phyloP scores from a whole-genome alignment of 2,888 invertebrate species.

The Thymelicus sylvestris region DNA sequence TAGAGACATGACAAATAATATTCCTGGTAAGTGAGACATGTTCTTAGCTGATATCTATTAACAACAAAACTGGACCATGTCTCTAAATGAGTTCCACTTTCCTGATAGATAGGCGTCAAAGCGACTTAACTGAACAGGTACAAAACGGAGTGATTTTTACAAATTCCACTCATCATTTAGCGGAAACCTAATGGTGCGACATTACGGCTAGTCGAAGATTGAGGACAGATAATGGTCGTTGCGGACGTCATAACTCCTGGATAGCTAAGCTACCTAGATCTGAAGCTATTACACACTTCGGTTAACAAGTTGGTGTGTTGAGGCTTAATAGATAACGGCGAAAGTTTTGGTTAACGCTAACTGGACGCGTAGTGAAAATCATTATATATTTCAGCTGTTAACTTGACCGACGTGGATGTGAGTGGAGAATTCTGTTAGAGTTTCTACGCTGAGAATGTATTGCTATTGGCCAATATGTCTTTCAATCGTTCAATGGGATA shows the following conservation, averaged over 20 bases:
- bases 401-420: no score
- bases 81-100: constrained; percentile 9
- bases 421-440: no score
- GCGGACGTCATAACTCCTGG: constrained; percentile 30
- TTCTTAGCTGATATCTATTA: no score
- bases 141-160: constrained; percentile 18
- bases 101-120: constrained; percentile 1
- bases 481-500: no score
- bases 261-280: constrained; percentile 23
- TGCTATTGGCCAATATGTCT: no score
- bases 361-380: no score
- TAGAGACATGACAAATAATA: no score
- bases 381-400: no score
- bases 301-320: constrained; percentile 16
- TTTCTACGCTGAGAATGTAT: no score
- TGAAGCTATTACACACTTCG: constrained; percentile 17
- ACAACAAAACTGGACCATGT: neutral
- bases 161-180: constrained; percentile 21
- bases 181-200: constrained; percentile 32
- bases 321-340: neutral
- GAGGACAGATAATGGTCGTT: constrained; percentile 27
- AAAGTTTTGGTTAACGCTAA: constrained; percentile 12
- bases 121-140: neutral
- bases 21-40: no score
- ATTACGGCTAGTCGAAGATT: constrained; percentile 26